Conservation (phyloP, 2,797 vertebrate genomes). For the Threskiornis aethiopicus region DNA sequence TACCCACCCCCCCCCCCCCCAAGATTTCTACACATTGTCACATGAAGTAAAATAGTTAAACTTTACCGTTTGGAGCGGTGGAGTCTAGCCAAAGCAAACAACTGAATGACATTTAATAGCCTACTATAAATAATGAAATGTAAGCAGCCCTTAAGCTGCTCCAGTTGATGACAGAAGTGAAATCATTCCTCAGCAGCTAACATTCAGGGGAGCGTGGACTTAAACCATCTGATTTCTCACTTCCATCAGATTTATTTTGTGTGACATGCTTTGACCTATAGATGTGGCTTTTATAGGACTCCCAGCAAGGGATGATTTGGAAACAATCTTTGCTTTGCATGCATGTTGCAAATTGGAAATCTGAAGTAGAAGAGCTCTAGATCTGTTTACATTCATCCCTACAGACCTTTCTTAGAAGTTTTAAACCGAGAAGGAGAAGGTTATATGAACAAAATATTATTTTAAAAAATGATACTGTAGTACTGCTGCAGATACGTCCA, state of each 20-base stretch:
- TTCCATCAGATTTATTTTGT: background rate
- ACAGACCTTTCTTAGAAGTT: background rate
- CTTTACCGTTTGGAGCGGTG: background rate
- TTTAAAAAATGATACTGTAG: fast-evolving
- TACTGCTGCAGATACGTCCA: background rate
- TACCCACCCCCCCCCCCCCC: background rate
- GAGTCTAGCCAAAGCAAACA: slow-evolving; percentile 29
- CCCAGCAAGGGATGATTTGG: background rate
- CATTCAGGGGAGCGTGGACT: background rate
- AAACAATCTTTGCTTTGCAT: background rate
- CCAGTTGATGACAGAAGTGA: background rate
- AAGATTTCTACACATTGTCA: background rate
- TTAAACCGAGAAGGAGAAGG: background rate
- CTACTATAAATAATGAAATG: slow-evolving; percentile 29
- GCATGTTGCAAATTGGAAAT: background rate
- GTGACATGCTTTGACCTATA: background rate
- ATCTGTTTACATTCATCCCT: background rate
- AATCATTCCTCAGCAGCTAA: background rate
- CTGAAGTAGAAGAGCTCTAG: background rate
- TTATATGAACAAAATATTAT: background rate
- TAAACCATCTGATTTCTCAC: background rate
- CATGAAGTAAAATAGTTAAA: background rate
- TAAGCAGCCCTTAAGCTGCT: background rate
- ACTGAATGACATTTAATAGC: slow-evolving; percentile 8
- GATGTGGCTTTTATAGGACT: background rate